A percentile compares a stretch with the other conserved stretches of the same genome.
Evolutionary conservation across 2,797 vertebrate species (phyloP).

Genomic region (Galaxias olidus): DNA sequence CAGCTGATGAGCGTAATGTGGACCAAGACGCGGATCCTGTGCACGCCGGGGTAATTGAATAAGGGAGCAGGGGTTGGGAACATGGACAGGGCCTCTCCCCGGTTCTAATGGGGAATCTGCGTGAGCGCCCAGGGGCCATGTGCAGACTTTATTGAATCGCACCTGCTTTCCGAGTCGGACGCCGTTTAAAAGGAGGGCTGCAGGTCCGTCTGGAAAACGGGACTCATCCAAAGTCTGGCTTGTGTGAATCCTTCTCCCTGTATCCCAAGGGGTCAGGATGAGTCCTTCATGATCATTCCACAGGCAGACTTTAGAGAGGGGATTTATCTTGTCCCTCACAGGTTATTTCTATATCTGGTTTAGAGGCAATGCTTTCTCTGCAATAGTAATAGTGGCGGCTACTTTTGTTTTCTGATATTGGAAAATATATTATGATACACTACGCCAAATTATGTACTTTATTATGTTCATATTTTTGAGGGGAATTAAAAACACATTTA

Average conservation of each 20-base stretch:
- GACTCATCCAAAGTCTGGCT: slow-evolving; percentile 18
- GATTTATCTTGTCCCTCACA: not conserved
- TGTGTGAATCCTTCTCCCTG: slow-evolving; percentile 10
- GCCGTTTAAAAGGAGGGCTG: slow-evolving; percentile 19
- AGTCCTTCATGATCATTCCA: slow-evolving; percentile 27
- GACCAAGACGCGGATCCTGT: slow-evolving; percentile 50
- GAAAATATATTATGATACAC: too few relatives aligned
- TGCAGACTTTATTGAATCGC: slow-evolving; percentile 46
- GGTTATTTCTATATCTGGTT: not conserved
- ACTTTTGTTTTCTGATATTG: too few relatives aligned
- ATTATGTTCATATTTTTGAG: too few relatives aligned
- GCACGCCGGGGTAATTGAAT: slow-evolving; percentile 54
- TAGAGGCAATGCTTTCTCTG: too few relatives aligned
- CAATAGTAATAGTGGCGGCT: too few relatives aligned
- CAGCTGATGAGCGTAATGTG: slow-evolving; percentile 41
- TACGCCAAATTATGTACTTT: too few relatives aligned
- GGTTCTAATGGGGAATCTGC: slow-evolving; percentile 50
- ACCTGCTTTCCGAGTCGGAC: slow-evolving; percentile 33
- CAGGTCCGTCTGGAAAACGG: slow-evolving; percentile 34
- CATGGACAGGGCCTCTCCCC: slow-evolving; percentile 37
- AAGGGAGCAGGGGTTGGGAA: slow-evolving; percentile 49
- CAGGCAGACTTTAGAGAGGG: slow-evolving; percentile 7
- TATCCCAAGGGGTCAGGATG: slow-evolving; percentile 3
- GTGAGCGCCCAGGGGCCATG: slow-evolving; percentile 33
- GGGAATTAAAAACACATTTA: too few relatives aligned